Evolutionary conservation across 2,888 invertebrate species (phyloP), one percentile per base, ranked within the genome.

Genomic region (Drosophila borealis): DNA sequence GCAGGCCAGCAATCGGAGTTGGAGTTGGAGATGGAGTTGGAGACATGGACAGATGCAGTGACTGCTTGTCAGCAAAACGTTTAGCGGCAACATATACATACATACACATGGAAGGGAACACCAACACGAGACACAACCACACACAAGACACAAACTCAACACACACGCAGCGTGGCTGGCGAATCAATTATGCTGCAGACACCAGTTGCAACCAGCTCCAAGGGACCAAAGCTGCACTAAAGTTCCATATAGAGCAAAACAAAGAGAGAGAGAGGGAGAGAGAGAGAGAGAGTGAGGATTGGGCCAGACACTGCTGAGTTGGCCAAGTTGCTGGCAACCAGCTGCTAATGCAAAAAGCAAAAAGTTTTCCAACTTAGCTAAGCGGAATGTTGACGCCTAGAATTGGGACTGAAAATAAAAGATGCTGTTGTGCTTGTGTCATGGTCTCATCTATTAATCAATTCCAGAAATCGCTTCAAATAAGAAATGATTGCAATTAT

Each of bases 61-160:
- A 72, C 81, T 88, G 84, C 77, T 74, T 85, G 85, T 88, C 85
- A 85, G 85, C 85, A 85, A 81, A 85, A 78, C 85, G 85, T 86
- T 85, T 85, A 85, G 88, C 75, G 83, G 84, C 78, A 80, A 72
- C 50, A 68, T 68, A 60, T 42, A 36, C 51, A 60, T 42, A 36
- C 51, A 61, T 44, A 45, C 51, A 53, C 48, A 46, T 56, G n/a
- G 11, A 37, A 61, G 48, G 29, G 29, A 41, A 14, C 33, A 29
- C 34, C 8, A 21, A 45, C 62, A 29, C 60, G 39, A 25, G 21
- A 14, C 48, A 42, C 49, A 48, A 17, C n/a, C 39, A 41, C 53
- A 56, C 59, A 36, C 67, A 37, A 41, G 14, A 46, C 45, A 46
- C 48, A 39, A 45, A 41, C 37, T 39, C 39, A 39, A 39, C 45